Base-by-base conservation (phyloP, 2,113 vertebrate genomes). In the Junco hyemalis region DNA sequence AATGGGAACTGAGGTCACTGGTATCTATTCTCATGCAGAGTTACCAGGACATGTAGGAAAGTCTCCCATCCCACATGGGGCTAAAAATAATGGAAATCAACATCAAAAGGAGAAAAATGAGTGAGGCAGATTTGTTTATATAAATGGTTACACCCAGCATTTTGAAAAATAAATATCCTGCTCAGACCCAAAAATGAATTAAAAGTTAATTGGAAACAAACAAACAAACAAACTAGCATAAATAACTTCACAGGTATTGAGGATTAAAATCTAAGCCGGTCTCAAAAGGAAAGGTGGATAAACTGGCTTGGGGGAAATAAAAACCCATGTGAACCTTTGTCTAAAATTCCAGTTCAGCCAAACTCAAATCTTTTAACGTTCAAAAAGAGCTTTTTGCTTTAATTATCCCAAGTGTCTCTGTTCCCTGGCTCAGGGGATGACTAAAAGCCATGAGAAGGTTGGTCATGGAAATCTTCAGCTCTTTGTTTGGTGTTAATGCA, bases 121-220 rank as follows among this genome's bases (percentile, higher is more conserved):
- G 42, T 45, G 51, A 88, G 65, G 48, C 48, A 74, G 69, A 90
- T 94, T 97, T 96, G 92, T 86, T 96, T 96, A 65, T 78, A 94
- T 81, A 92, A 90, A 65, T 36, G 88, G 85, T 74, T 86, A 95
- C 94, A 92, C 90, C 94, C 90, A 93, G 21, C 68, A 92, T 95
- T 93, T 86, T 74, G 81, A 93, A 96, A 95, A 88, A 68, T 86
- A 96, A 94, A 64, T 96, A 92, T 68, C 69, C 60, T 90, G 18
- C 82, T 92, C 68, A 91, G 88, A 68, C 82, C 92, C 72, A 40
- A 83, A 95, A 94, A 88, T 66, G 18, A 86, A 94, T 96, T 92
- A 77, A 95, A 83, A 94, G 51, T 92, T 86, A 84, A 95, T 84
- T 96, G 88, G 65, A 93, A 96, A 96, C 80, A 94, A 97, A 96